A percentile compares a stretch with the other conserved stretches of the same genome.
phyloP scores from a whole-genome alignment of 2,888 invertebrate species.

The Ectemnius cavifrons region DNA sequence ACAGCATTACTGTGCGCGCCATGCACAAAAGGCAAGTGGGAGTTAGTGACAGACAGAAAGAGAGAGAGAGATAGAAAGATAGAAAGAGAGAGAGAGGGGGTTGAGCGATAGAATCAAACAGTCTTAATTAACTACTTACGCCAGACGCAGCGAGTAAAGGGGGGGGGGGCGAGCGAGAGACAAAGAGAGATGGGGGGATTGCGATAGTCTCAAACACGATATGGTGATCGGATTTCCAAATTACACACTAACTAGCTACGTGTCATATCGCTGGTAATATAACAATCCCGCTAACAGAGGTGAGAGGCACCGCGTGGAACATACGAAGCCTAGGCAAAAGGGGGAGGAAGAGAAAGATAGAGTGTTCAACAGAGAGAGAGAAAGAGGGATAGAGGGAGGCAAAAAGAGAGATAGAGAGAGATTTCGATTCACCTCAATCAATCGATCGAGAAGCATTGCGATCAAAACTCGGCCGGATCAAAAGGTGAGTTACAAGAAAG shows the following conservation, averaged over 20 bases:
- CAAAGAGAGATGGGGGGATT: not conserved
- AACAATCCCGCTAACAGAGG: slow-evolving; percentile 2
- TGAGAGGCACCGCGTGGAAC: too few relatives aligned
- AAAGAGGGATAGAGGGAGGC: not conserved
- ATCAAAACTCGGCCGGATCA: too few relatives aligned
- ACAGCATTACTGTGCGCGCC: not conserved
- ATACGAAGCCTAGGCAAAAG: too few relatives aligned
- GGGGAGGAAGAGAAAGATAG: not conserved
- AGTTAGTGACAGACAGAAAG: slow-evolving; percentile 9
- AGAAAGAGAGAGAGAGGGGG: not conserved
- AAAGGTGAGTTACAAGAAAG: too few relatives aligned
- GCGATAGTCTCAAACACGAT: not conserved
- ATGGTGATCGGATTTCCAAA: too few relatives aligned
- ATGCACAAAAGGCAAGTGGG: slow-evolving; percentile 18
- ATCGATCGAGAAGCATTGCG: too few relatives aligned
- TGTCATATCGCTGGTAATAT: slow-evolving; percentile 10
- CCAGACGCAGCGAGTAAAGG: slow-evolving; percentile 15
- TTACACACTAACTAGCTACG: too few relatives aligned
- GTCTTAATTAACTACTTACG: slow-evolving; percentile 21
- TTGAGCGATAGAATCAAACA: not conserved
- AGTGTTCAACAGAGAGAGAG: not conserved
- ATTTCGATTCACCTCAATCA: not conserved
- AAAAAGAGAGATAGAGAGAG: not conserved
- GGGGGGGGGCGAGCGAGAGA: not conserved
- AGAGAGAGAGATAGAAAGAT: not conserved